phyloP scores from a whole-genome alignment of 2,888 invertebrate genomes.

The Agrypnus murinus region DNA sequence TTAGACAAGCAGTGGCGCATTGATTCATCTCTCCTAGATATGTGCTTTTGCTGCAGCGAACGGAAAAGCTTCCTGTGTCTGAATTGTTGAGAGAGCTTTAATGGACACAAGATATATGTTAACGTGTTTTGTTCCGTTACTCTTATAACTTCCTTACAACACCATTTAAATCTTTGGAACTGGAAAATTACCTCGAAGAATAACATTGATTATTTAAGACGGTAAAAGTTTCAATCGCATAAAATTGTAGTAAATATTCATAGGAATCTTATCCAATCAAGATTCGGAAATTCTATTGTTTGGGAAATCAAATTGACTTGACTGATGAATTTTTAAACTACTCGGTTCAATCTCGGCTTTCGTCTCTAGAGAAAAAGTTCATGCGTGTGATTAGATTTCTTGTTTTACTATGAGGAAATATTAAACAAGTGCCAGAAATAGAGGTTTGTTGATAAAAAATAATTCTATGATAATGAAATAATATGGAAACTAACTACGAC shows the following conservation, averaged over 20 bases:
- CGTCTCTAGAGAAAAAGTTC: background rate
- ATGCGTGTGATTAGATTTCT: background rate
- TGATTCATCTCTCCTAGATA: slow-evolving; percentile 17
- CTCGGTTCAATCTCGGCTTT: background rate
- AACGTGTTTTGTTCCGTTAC: slow-evolving; percentile 10
- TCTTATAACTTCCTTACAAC: slow-evolving; percentile 12
- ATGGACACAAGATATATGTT: slow-evolving; percentile 5
- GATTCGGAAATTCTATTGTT: background rate
- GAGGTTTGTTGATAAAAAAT: too few relatives aligned
- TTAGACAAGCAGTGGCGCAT: slow-evolving; percentile 7
- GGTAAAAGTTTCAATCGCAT: too few relatives aligned
- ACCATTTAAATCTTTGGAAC: background rate
- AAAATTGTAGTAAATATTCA: too few relatives aligned
- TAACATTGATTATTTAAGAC: too few relatives aligned
- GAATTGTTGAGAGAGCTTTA: slow-evolving; percentile 10
- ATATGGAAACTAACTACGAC: too few relatives aligned
- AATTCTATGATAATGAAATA: too few relatives aligned
- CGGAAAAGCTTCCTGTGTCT: background rate
- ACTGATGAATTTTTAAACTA: slow-evolving; percentile 16
- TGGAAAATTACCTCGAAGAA: slow-evolving; percentile 11
- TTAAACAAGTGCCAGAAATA: background rate
- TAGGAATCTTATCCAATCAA: background rate
- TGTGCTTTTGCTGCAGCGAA: background rate
- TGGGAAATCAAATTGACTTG: background rate
- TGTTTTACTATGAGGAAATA: background rate